Evolutionary conservation across 2,113 vertebrate genomes (phyloP).

Genomic region (Cyanocitta stelleri): DNA sequence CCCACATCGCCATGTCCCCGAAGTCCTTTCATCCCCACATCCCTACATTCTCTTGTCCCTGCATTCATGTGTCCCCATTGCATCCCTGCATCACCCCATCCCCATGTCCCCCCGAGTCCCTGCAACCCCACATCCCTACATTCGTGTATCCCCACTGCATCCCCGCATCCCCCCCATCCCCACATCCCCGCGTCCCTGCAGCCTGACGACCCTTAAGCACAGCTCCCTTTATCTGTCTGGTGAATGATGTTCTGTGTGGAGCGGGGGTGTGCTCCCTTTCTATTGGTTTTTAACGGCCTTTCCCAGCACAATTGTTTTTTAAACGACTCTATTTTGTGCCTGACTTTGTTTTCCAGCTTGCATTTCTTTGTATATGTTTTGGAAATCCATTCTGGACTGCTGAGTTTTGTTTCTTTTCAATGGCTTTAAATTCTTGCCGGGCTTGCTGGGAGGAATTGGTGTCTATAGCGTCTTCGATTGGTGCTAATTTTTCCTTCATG

Average conservation of each 20-base stretch:
- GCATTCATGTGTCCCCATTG: neutral
- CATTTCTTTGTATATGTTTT: constrained; percentile 67
- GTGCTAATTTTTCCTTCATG: constrained; percentile 72
- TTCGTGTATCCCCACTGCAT: neutral
- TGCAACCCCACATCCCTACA: neutral
- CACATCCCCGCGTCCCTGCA: neutral
- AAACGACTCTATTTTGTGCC: constrained; percentile 59
- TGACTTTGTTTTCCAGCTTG: constrained; percentile 47
- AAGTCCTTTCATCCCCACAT: neutral
- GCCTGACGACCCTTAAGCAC: neutral
- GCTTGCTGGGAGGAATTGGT: constrained; percentile 68
- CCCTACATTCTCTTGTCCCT: neutral
- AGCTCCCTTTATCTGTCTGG: neutral
- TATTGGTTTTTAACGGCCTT: constrained; percentile 50
- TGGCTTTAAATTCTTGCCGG: constrained; percentile 65
- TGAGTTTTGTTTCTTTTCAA: constrained; percentile 71
- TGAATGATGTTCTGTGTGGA: constrained; percentile 18
- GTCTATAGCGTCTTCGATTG: constrained; percentile 70
- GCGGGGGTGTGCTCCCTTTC: neutral
- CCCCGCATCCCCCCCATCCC: neutral
- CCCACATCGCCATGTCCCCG: neutral
- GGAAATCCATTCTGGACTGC: constrained; percentile 67
- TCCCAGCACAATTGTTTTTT: constrained; percentile 58
- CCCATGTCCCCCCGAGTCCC: fast-evolving
- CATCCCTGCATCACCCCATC: neutral